Conservation (phyloP, 1,140 invertebrate genomes). For the Brachionus rotundiformis region DNA sequence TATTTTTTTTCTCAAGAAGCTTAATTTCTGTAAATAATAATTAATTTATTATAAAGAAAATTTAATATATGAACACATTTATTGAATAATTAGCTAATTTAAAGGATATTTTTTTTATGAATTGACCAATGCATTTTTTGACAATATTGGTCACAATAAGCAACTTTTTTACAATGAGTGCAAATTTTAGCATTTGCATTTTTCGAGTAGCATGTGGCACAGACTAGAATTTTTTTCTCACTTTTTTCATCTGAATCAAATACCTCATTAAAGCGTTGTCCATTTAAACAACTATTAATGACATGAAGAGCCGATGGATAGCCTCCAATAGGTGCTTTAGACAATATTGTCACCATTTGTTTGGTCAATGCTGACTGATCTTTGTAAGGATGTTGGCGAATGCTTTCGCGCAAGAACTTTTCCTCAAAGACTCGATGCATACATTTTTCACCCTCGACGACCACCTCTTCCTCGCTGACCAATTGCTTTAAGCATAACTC, state of each 20-base stretch:
- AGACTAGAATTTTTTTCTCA: not conserved
- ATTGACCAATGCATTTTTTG: slow-evolving; percentile 92
- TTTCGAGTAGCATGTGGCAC: slow-evolving; percentile 41
- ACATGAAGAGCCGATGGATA: slow-evolving; percentile 70
- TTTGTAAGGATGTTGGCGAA: slow-evolving; percentile 76
- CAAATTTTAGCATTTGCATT: slow-evolving; percentile 8
- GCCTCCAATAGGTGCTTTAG: slow-evolving; percentile 68
- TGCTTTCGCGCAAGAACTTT: slow-evolving; percentile 50
- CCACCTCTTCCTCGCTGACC: slow-evolving; percentile 22
- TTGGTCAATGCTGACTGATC: slow-evolving; percentile 67
- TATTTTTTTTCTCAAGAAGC: too few species aligned
- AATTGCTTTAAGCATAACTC: slow-evolving; percentile 25
- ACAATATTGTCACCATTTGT: slow-evolving; percentile 71
- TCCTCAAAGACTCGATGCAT: slow-evolving; percentile 40
- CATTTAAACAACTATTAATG: slow-evolving; percentile 82
- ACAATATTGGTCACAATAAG: slow-evolving; percentile 90
- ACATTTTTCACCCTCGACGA: not conserved
- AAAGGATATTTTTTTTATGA: slow-evolving; percentile 78
- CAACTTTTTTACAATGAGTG: slow-evolving; percentile 66
- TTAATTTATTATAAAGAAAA: too few species aligned
- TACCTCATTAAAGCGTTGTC: slow-evolving; percentile 73
- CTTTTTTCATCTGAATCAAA: slow-evolving; percentile 67
- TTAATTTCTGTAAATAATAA: too few species aligned
- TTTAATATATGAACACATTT: too few species aligned
- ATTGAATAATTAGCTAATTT: not conserved